Evolutionary conservation across 2,888 invertebrate genomes (phyloP).

Genomic region (Phyto melanocephala): DNA sequence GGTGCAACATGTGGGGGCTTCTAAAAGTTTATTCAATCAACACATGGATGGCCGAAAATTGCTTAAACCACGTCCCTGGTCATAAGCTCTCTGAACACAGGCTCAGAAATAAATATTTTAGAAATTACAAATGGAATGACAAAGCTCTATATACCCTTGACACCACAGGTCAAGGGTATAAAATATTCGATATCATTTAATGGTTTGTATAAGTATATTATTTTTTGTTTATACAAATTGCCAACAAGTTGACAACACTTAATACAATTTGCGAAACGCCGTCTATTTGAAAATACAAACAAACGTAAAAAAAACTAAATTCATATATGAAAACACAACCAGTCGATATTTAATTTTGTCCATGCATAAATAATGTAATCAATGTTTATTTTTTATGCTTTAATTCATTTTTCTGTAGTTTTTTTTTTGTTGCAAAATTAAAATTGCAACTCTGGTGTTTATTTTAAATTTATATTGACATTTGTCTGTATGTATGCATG

Average conservation of each 20-base stretch:
- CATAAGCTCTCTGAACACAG: too few relatives aligned
- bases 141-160: too few relatives aligned
- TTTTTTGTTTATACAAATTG: not conserved
- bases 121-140: too few relatives aligned
- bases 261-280: not conserved
- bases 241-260: conserved; percentile 8
- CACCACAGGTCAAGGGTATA: too few relatives aligned
- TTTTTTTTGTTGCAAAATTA: conserved; percentile 6
- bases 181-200: too few relatives aligned
- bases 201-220: too few relatives aligned
- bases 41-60: too few relatives aligned
- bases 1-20: too few relatives aligned
- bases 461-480: conserved; percentile 16
- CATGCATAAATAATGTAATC: conserved; percentile 57
- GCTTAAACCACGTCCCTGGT: too few relatives aligned
- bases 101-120: too few relatives aligned
- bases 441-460: conserved; percentile 31
- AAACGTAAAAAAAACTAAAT: not conserved
- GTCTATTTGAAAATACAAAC: not conserved
- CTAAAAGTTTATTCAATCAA: too few relatives aligned
- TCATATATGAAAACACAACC: not conserved
- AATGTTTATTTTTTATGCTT: conserved; percentile 29
- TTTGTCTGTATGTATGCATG: not conserved
- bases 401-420: conserved; percentile 7
- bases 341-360: conserved; percentile 38